Evolutionary conservation across 2,888 invertebrate genomes (phyloP).

Genomic region (Eumerus sabulonum): DNA sequence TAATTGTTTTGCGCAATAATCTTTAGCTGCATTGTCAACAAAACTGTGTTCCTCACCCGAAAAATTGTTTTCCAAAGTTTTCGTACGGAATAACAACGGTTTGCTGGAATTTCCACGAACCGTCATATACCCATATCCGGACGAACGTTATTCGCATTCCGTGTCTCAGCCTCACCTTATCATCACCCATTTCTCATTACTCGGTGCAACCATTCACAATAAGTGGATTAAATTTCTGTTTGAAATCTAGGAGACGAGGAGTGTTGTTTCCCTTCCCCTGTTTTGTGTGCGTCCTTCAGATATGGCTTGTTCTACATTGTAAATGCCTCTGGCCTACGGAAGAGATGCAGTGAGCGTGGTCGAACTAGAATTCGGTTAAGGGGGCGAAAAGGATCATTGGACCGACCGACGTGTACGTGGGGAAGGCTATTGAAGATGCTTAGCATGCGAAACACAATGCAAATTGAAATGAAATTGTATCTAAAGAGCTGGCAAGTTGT

Average conservation of each 20-base stretch:
- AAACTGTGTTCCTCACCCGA: slow-evolving; percentile 25
- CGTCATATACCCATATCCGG: not conserved
- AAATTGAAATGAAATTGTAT: no score
- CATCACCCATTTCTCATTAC: slow-evolving; percentile 43
- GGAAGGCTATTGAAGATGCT: no score
- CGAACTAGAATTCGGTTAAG: no score
- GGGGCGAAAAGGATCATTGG: no score
- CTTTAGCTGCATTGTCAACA: slow-evolving; percentile 38
- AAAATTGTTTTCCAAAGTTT: slow-evolving; percentile 47
- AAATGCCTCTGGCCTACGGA: not conserved
- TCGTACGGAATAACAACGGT: slow-evolving; percentile 10
- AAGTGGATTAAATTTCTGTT: slow-evolving; percentile 54
- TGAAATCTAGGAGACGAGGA: slow-evolving; percentile 5
- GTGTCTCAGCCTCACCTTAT: not conserved
- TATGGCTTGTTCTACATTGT: slow-evolving; percentile 7
- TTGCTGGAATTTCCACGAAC: slow-evolving; percentile 27
- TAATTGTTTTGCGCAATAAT: slow-evolving; percentile 30
- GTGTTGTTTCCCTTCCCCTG: slow-evolving; percentile 4
- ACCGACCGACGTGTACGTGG: no score
- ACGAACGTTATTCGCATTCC: not conserved
- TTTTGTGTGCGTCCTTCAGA: not conserved
- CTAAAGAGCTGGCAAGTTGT: no score
- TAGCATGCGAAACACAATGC: no score
- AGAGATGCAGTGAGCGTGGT: not conserved
- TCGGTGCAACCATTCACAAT: slow-evolving; percentile 47